Evolutionary conservation across 2,888 invertebrate genomes (phyloP).

Genomic region (Malthinus flaveolus): DNA sequence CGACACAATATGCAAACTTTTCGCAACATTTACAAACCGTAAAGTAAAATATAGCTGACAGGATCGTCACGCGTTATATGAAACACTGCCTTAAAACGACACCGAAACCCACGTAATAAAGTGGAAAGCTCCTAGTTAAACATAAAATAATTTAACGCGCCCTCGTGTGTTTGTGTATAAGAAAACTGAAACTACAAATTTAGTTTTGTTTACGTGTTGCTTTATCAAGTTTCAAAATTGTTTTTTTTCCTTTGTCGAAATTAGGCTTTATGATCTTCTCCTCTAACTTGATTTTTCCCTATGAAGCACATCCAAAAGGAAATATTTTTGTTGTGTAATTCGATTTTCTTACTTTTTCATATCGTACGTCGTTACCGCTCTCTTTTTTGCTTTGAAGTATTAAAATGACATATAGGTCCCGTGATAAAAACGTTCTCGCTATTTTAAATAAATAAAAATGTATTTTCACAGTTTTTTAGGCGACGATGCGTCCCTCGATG

Average conservation of each 20-base stretch:
- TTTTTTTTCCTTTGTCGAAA: no score
- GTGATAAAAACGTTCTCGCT: slow-evolving; percentile 16
- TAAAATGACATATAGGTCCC: slow-evolving; percentile 27
- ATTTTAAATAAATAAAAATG: slow-evolving; percentile 29
- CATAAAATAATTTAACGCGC: slow-evolving; percentile 3
- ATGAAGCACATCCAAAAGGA: no score
- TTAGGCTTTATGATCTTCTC: no score
- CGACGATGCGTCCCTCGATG: slow-evolving; percentile 25
- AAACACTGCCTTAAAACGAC: not conserved
- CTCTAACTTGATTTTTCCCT: no score
- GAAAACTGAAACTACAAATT: not conserved
- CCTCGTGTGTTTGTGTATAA: not conserved
- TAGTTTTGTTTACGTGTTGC: not conserved
- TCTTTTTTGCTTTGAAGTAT: slow-evolving; percentile 16
- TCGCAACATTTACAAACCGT: slow-evolving; percentile 1
- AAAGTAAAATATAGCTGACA: not conserved
- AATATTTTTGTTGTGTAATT: not conserved
- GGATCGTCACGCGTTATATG: not conserved
- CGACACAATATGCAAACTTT: not conserved
- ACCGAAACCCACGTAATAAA: not conserved
- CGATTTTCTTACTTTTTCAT: slow-evolving; percentile 23
- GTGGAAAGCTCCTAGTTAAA: not conserved
- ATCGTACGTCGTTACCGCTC: slow-evolving; percentile 5
- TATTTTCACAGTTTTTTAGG: slow-evolving; percentile 26
- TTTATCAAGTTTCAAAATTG: not conserved